phyloP scores from a whole-genome alignment of 2,113 vertebrate genomes.

The Mohoua ochrocephala region DNA sequence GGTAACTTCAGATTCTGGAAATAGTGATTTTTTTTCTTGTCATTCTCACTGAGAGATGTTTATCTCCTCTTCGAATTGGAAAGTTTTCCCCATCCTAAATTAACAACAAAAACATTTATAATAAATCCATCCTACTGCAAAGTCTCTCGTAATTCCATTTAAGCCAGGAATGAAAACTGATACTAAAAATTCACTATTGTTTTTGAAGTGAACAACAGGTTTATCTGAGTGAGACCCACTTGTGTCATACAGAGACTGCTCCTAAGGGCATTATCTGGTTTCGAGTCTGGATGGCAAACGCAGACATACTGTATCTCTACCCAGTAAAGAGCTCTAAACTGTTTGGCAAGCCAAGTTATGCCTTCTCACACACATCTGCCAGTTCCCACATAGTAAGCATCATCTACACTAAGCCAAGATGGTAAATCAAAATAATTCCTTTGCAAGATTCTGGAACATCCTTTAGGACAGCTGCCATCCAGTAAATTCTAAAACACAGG shows the following conservation, averaged over 20 bases:
- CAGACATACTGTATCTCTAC: not conserved
- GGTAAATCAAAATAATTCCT: conserved; percentile 31
- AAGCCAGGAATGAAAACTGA: not conserved
- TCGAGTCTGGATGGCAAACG: not conserved
- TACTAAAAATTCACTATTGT: not conserved
- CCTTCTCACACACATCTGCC: not conserved
- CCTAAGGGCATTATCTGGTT: not conserved
- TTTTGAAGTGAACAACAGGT: not conserved
- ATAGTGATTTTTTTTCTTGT: not conserved
- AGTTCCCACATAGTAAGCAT: not conserved
- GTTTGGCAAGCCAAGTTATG: not conserved
- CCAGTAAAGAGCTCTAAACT: not conserved
- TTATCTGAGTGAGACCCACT: not conserved
- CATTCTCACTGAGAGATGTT: not conserved
- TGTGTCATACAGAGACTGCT: not conserved
- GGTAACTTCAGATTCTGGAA: not conserved
- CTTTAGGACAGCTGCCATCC: conserved; percentile 24
- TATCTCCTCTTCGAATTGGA: not conserved
- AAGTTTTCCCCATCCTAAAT: not conserved
- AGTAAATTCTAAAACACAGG: not conserved
- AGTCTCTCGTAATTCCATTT: not conserved
- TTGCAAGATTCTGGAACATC: conserved; percentile 20
- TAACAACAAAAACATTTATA: not conserved
- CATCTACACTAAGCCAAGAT: not conserved
- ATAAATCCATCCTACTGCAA: not conserved